phyloP scores from a whole-genome alignment of 2,113 vertebrate species.

The Amazona vittata region DNA sequence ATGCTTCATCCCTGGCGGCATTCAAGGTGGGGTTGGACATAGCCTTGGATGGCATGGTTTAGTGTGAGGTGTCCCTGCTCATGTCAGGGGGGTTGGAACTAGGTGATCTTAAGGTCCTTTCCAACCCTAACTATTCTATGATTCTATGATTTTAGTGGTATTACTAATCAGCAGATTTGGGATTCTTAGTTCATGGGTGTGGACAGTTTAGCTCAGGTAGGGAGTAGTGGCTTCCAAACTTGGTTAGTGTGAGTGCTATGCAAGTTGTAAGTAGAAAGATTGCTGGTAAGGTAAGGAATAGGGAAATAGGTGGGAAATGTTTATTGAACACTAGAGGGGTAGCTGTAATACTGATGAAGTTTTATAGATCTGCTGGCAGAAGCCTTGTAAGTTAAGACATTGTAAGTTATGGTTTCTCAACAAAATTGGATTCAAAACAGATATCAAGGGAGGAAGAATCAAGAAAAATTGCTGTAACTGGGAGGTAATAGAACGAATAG shows the following conservation, averaged over 20 bases:
- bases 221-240: background rate
- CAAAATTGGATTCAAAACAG: background rate
- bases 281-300: background rate
- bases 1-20: too few species aligned
- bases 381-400: background rate
- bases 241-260: background rate
- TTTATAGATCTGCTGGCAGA: background rate
- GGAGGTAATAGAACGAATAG: background rate
- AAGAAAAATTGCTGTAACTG: slow-evolving; percentile 40
- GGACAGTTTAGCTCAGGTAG: background rate
- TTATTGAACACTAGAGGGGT: background rate
- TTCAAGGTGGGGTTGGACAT: too few species aligned
- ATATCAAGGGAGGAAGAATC: background rate
- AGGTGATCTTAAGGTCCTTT: too few species aligned
- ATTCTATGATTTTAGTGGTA: background rate
- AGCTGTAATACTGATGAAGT: background rate
- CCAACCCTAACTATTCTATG: too few species aligned
- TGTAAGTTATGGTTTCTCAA: background rate
- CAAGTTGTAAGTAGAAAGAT: background rate
- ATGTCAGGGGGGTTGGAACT: too few species aligned
- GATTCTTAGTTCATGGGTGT: background rate
- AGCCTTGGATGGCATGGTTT: too few species aligned
- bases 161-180: background rate
- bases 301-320: background rate
- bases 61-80: too few species aligned